Evolutionary conservation across 2,113 vertebrate species (phyloP).

Genomic region (Planiliza haematocheilus): DNA sequence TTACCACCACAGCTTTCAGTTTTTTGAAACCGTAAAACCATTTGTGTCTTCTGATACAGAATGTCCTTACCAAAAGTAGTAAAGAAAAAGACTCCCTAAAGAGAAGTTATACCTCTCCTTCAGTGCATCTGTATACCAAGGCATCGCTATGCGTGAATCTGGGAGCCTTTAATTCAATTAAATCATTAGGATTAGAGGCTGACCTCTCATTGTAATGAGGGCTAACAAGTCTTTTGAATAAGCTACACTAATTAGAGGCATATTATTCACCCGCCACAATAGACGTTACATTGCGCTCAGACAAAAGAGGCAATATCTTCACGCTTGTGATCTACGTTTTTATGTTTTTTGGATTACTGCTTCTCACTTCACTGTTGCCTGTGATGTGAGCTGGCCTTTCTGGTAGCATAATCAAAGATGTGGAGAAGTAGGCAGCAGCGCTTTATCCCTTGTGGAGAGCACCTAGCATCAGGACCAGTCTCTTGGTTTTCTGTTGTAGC

Average conservation of each 20-base stretch:
- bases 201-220: constrained; percentile 71
- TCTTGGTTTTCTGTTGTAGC: not conserved
- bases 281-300: constrained; percentile 35
- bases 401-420: constrained; percentile 3
- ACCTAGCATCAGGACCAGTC: not conserved
- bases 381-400: not conserved
- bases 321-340: not conserved
- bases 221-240: constrained; percentile 72
- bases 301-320: constrained; percentile 46
- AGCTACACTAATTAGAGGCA: constrained; percentile 55
- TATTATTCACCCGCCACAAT: constrained; percentile 56
- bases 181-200: constrained; percentile 76
- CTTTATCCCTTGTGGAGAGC: not conserved
- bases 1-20: too few relatives aligned
- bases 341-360: not conserved
- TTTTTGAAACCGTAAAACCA: not conserved
- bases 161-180: constrained; percentile 73
- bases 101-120: not conserved
- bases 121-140: constrained; percentile 1
- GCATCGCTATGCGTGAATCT: constrained; percentile 31
- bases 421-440: not conserved
- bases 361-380: too few relatives aligned
- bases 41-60: not conserved
- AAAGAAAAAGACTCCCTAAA: not conserved
- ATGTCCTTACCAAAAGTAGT: not conserved